Percentiles rank a stretch among this genome's conserved stretches.
Conservation (phyloP, 2,888 invertebrate genomes). For the Clostera curtula region DNA sequence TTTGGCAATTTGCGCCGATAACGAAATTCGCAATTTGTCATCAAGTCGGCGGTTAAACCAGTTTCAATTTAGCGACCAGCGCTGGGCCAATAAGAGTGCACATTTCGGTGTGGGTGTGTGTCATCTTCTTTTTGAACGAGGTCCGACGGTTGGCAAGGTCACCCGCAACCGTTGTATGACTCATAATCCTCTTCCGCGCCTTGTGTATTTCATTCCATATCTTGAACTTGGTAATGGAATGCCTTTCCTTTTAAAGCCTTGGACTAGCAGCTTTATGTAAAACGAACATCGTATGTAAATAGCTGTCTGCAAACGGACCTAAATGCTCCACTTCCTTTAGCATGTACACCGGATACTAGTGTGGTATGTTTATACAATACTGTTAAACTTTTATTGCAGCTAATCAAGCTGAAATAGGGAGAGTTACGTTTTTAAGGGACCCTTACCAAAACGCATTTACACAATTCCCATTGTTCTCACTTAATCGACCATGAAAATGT, state of each 20-base stretch:
- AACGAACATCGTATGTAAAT: slow-evolving; percentile 25
- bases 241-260: slow-evolving; percentile 15
- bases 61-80: slow-evolving; percentile 31
- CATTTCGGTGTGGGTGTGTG: slow-evolving; percentile 36
- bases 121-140: slow-evolving; percentile 30
- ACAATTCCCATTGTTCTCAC: slow-evolving; percentile 24
- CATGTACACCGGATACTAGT: slow-evolving; percentile 5
- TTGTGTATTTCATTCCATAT: slow-evolving; percentile 22
- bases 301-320: slow-evolving; percentile 19
- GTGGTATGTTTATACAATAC: slow-evolving; percentile 15
- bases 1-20: slow-evolving; percentile 12
- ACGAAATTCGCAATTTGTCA: slow-evolving; percentile 18
- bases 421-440: slow-evolving; percentile 5
- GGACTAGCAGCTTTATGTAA: slow-evolving; percentile 6
- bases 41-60: slow-evolving; percentile 36
- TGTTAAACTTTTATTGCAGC: slow-evolving; percentile 6
- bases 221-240: slow-evolving; percentile 24
- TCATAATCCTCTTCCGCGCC: slow-evolving; percentile 23
- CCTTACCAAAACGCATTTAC: slow-evolving; percentile 9
- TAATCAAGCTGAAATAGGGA: slow-evolving; percentile 7
- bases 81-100: slow-evolving; percentile 26
- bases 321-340: slow-evolving; percentile 15
- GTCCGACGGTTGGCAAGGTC: slow-evolving; percentile 35
- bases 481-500: slow-evolving; percentile 34
- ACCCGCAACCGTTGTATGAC: slow-evolving; percentile 38